These are phyloP conservation scores for Pentalonia nigronervosa DNA, from an alignment of 1,140 invertebrate genomes.

Conservation along the genomic window DNA sequence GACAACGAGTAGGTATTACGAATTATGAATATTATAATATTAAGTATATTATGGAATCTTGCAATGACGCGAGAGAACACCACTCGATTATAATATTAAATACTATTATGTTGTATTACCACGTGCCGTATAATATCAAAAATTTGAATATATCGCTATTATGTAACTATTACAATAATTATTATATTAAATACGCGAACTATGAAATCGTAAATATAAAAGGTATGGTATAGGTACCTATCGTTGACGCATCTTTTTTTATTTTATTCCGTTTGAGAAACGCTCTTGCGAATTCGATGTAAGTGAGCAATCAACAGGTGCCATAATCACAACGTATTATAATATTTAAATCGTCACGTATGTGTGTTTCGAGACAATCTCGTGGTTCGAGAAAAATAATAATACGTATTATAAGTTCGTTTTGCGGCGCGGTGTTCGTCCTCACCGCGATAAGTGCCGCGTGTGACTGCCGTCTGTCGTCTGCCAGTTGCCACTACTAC, in stretches of 20 bases:
- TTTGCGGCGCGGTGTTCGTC: not conserved
- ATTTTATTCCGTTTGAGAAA: not conserved
- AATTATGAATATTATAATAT: not conserved
- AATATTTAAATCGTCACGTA: not conserved
- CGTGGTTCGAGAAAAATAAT: not conserved
- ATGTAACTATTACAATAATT: not conserved
- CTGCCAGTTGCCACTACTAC: too few relatives aligned
- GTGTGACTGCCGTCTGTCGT: not conserved
- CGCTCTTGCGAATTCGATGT: not conserved
- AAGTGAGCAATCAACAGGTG: not conserved
- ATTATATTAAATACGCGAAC: too few relatives aligned
- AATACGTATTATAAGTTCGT: not conserved
- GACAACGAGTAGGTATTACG: not conserved
- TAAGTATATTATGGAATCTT: not conserved
- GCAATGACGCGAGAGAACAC: not conserved
- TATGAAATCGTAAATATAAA: not conserved
- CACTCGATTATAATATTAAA: not conserved
- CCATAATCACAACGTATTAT: not conserved
- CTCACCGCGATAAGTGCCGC: not conserved
- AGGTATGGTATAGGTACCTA: not conserved
- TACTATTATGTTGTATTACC: not conserved
- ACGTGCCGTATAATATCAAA: too few relatives aligned
- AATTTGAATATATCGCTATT: not conserved
- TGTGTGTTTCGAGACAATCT: not conserved
- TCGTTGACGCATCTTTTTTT: not conserved